phyloP scores from a whole-genome alignment of 2,797 vertebrate species.

The Lepus oiostolus region DNA sequence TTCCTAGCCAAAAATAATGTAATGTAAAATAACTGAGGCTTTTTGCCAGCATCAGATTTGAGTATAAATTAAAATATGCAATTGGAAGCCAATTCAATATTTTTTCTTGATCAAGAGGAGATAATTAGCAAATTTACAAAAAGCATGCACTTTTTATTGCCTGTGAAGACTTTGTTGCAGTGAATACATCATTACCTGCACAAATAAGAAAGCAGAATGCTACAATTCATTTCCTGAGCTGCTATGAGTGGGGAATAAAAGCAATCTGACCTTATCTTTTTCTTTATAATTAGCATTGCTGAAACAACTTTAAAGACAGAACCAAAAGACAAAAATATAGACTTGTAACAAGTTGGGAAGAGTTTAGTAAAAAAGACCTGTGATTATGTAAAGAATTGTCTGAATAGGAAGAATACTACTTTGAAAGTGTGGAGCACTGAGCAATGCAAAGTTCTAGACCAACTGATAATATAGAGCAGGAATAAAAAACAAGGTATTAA shows the following conservation, averaged over 20 bases:
- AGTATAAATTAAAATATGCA: constrained; percentile 80
- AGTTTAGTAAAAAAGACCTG: constrained; percentile 75
- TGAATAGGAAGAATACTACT: constrained; percentile 46
- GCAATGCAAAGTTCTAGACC: neutral
- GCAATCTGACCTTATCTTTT: constrained; percentile 78
- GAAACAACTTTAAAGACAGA: constrained; percentile 80
- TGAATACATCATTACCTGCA: constrained; percentile 87
- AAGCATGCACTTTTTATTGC: constrained; percentile 87
- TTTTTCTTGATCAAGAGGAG: constrained; percentile 78
- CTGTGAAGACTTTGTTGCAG: constrained; percentile 81
- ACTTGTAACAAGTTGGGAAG: constrained; percentile 72
- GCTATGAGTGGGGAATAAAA: constrained; percentile 76
- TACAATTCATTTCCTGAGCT: constrained; percentile 83
- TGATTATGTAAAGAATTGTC: constrained; percentile 79
- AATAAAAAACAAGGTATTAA: neutral
- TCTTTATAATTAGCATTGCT: constrained; percentile 79
- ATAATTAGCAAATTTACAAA: constrained; percentile 87
- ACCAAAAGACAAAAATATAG: constrained; percentile 82
- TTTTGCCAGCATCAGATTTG: constrained; percentile 73
- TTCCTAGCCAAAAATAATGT: constrained; percentile 76
- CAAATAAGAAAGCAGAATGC: constrained; percentile 81
- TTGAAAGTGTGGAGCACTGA: constrained; percentile 28
- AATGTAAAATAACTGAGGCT: constrained; percentile 75
- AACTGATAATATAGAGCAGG: neutral
- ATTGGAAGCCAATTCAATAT: constrained; percentile 70